phyloP scores from a whole-genome alignment of 2,888 invertebrate species.

The Aphidius colemani region DNA sequence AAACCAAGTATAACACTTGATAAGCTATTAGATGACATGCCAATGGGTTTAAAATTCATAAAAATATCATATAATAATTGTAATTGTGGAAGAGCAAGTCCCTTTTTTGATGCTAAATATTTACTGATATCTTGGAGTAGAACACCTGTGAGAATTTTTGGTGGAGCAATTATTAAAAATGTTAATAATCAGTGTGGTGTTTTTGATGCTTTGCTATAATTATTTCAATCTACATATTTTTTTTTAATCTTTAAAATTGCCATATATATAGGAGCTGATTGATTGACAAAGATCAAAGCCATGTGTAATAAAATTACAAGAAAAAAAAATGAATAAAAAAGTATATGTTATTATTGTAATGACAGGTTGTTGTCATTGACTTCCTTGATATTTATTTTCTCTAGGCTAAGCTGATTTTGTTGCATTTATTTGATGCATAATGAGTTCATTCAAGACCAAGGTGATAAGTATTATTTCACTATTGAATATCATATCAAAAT shows the following conservation, averaged over 20 bases:
- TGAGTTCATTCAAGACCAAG: no score
- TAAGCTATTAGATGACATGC: constrained; percentile 36
- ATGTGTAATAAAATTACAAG: no score
- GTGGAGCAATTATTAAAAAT: constrained; percentile 68
- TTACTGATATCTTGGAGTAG: constrained; percentile 71
- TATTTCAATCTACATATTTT: not conserved
- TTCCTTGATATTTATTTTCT: no score
- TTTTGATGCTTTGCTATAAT: constrained; percentile 50
- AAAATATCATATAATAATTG: constrained; percentile 60
- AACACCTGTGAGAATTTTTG: constrained; percentile 71
- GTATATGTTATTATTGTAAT: no score
- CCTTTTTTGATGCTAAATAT: constrained; percentile 55
- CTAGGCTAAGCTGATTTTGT: no score
- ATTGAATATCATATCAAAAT: no score
- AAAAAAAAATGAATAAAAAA: no score
- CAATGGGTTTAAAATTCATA: constrained; percentile 61
- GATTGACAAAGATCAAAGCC: no score
- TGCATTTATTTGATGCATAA: no score
- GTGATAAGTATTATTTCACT: no score
- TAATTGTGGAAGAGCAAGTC: constrained; percentile 62
- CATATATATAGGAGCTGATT: no score
- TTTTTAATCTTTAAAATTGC: not conserved
- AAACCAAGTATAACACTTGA: constrained; percentile 14
- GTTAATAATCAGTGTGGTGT: constrained; percentile 67
- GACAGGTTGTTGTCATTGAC: no score